Evolutionary conservation across 2,113 vertebrate genomes (phyloP).

Genomic region (Phalacrocorax pelagicus): DNA sequence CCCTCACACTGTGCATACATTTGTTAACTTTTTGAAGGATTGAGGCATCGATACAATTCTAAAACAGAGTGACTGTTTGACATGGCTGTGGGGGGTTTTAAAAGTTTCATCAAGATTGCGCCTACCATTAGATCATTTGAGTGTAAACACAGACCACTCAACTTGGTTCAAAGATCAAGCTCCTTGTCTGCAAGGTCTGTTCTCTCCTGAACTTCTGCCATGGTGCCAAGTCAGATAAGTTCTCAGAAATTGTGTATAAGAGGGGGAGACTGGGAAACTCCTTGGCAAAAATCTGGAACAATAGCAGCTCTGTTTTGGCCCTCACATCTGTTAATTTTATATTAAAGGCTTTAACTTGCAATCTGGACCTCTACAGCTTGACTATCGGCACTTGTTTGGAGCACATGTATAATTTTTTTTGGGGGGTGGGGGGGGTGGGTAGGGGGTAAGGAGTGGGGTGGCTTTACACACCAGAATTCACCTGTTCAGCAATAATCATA

Average conservation of each 20-base stretch:
- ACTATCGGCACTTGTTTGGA: not conserved
- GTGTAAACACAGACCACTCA: not conserved
- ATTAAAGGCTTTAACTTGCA: not conserved
- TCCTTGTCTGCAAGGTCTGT: not conserved
- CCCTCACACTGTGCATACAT: not conserved
- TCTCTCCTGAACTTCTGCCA: not conserved
- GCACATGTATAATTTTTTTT: not conserved
- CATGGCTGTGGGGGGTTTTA: not conserved
- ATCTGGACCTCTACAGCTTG: not conserved
- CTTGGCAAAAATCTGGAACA: not conserved
- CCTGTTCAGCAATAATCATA: not conserved
- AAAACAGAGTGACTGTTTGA: not conserved
- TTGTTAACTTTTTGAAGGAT: not conserved
- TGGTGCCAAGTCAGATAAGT: not conserved
- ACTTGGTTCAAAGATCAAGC: not conserved
- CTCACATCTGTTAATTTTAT: not conserved
- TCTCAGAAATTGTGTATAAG: not conserved
- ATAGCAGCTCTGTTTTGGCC: not conserved
- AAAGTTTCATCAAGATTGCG: not conserved
- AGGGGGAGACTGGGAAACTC: not conserved
- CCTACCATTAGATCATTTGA: not conserved
- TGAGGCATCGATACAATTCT: not conserved
- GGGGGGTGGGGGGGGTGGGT: accelerated
- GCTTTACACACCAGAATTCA: not conserved
- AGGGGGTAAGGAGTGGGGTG: accelerated